Evolutionary conservation across 1,140 invertebrate species (phyloP), one percentile per base, ranked within the genome.

Genomic region (Dendrolimus punctatus): DNA sequence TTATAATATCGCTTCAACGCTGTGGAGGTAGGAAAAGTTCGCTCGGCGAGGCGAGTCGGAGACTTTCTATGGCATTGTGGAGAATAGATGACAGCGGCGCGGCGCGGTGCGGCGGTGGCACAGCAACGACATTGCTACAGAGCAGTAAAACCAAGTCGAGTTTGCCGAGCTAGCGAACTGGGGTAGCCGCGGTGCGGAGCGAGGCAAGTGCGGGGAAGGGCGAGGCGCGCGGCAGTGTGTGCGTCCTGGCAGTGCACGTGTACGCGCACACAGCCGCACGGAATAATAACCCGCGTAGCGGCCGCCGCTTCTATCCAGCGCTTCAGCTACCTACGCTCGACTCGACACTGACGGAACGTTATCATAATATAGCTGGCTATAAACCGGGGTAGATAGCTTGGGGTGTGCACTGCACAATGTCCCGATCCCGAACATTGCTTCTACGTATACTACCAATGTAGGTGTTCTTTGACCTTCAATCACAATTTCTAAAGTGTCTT

Each of bases 51-150:
- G 75, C 80, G 73, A 81, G 73, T 79, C 74, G 73, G 72, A 64
- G 64, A 85, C 82, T 85, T 85, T 85, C 82, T 83, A 83, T 83
- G 80, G 78, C 78, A 85, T 83, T 85, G 80, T 80, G 70, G 76
- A 73, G 73, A 77, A 60, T 68, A 73, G 80, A 76, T 80, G 76
- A 23, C 23, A 23, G 23, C 23, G 23, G 23, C 23, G 23, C 23
- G 23, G 23, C 23, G 23, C 23, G 23, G 23, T 23, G 23, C 23
- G 78, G 75, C 73, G 78, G 73, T 73, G 72, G 75, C 69, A 69
- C 73, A 71, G 80, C 78, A 80, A 73, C 73, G 76, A 75, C 76
- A 80, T 85, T 85, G 81, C 81, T 71, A 80, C 71, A 75, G 70
- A 68, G 71, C 69, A 72, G 64, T 69, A 69, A 40, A 74, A 71